Percentiles rank a stretch among this genome's conserved stretches.
Conservation (phyloP, 2,113 vertebrate genomes). For the Cepphus grylle region DNA sequence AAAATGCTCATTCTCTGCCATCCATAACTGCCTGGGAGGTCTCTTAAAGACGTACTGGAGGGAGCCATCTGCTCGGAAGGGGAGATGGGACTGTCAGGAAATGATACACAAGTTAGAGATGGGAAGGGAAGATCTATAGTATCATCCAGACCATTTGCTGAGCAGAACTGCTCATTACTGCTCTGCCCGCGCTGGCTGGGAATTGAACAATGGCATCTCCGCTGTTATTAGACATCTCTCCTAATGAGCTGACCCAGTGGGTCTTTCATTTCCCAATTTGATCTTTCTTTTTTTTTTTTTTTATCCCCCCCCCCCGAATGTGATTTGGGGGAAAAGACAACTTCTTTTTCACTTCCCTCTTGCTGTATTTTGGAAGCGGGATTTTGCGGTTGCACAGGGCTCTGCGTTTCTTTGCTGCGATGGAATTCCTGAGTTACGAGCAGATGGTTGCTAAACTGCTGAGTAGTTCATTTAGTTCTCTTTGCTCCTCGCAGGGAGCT, state of each 20-base stretch:
- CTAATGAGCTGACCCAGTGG: background rate
- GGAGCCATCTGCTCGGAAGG: slow-evolving; percentile 40
- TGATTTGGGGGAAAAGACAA: accelerated
- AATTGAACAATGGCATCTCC: background rate
- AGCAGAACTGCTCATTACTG: background rate
- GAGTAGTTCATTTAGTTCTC: background rate
- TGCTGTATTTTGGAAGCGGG: background rate
- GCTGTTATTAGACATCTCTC: accelerated
- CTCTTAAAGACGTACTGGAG: background rate
- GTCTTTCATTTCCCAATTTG: background rate
- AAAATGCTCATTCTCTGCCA: slow-evolving; percentile 2
- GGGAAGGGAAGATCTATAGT: background rate
- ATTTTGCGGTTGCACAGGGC: accelerated
- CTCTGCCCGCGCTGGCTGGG: background rate
- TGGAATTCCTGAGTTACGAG: background rate
- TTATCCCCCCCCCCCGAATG: background rate
- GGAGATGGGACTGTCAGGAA: background rate
- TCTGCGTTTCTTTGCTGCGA: accelerated
- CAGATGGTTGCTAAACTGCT: background rate
- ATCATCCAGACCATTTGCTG: background rate
- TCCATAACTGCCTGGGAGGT: background rate
- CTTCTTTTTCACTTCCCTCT: background rate
- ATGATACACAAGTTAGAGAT: background rate
- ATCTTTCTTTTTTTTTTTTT: background rate
- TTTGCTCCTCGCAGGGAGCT: background rate